Evolutionary conservation across 2,113 vertebrate genomes (phyloP), one percentile per base, ranked within the genome.

Genomic region (Hassar affinis): DNA sequence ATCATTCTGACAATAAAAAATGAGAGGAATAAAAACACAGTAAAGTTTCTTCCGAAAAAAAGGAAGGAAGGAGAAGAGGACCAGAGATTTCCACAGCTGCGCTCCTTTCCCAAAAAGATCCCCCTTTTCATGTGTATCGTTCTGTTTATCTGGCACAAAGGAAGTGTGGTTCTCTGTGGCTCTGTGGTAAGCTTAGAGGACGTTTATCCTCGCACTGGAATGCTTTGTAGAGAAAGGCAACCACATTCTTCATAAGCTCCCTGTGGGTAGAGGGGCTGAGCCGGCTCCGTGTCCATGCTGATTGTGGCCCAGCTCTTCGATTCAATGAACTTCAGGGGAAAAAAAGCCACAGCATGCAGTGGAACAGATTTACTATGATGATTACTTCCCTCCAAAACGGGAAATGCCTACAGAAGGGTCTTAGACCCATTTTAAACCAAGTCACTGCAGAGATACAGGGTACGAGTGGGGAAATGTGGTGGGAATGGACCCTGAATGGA

Each of bases 1-100:
- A 94, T 94, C 92, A 94, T 86, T 87, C 69, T 93, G 92, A 94
- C 91, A 94, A 92, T 93, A 93, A 94, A 42, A 93, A 93, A 88
- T 89, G 84, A 78, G 88, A 87, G 52, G 56, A 92, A 88, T 89
- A 92, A 90, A 93, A 93, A 94, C 93, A 93, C 93, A 93, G 91
- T 83, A 52, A 85, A 88, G 89, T 91, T 88, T 87, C 47, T 79
- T 49, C 76, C 33, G 49, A 75, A 77, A 30, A 33, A 49, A 81
- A 79, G 77, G 42, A 78, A 68, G 33, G 84, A 83, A 85, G 74
- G 49, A 82, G 84, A 84, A 69, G 47, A 62, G 75, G 57, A 72
- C 75, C 33, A 56, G 85, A 91, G 88, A 91, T 91, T 92, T 93
- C 85, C 35, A 76, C 87, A 87, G 77, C 83, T 83, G 86, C 64